Evolutionary conservation across 2,113 vertebrate species (phyloP).

Genomic region (Alethe diademata): DNA sequence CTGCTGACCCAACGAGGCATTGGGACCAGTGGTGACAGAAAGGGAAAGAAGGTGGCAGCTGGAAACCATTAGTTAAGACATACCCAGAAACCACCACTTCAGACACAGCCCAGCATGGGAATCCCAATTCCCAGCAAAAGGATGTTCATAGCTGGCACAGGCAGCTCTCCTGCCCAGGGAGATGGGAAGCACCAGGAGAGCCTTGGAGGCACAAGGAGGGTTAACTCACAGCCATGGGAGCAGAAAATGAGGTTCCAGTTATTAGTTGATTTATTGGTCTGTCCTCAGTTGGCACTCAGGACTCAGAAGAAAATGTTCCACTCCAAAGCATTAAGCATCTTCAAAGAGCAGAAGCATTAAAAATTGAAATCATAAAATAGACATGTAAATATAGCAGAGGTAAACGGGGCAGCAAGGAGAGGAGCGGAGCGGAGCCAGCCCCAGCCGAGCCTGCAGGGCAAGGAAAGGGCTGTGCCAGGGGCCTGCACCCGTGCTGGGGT

Average conservation of each 20-base stretch:
- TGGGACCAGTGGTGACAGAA: background rate
- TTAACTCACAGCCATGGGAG: conserved; percentile 63
- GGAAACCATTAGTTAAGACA: background rate
- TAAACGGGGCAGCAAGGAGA: conserved; percentile 14
- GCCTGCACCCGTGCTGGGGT: background rate
- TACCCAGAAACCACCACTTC: background rate
- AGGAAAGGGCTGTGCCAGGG: background rate
- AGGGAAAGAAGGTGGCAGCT: background rate
- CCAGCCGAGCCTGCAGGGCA: background rate
- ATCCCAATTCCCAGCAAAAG: background rate
- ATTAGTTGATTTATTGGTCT: conserved; percentile 82
- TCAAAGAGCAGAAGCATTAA: conserved; percentile 84
- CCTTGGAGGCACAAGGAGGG: background rate
- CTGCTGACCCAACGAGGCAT: rapidly evolving
- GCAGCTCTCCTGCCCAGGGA: background rate
- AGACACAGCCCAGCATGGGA: background rate
- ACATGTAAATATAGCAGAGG: conserved; percentile 79
- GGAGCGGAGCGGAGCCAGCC: background rate
- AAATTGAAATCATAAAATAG: conserved; percentile 85
- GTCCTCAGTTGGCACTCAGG: conserved; percentile 75
- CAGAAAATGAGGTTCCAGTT: conserved; percentile 81
- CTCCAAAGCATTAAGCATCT: conserved; percentile 82
- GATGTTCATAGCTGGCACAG: background rate
- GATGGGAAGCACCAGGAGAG: background rate
- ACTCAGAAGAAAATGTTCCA: conserved; percentile 83